Conservation (phyloP, 2,888 invertebrate genomes). For the Archaeoteleia sp. region DNA sequence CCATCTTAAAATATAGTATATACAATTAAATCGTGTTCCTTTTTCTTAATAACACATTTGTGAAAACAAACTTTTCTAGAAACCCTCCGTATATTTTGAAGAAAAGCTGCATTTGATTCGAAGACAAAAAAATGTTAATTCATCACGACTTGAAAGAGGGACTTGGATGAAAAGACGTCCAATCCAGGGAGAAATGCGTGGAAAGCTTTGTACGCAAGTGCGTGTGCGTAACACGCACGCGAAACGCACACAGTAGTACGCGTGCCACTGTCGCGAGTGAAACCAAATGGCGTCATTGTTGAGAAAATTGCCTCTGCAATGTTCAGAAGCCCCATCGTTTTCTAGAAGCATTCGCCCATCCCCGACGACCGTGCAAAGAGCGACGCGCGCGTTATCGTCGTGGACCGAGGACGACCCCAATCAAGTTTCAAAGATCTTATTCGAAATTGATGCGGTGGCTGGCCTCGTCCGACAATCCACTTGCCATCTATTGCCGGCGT, state of each 20-base stretch:
- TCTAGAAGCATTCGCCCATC: conserved; percentile 29
- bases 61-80: no score
- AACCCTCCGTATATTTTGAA: no score
- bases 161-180: no score
- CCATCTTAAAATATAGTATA: no score
- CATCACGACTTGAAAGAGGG: no score
- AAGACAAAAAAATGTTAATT: no score
- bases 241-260: conserved; percentile 30
- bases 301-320: conserved; percentile 66
- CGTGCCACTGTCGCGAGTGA: conserved; percentile 54
- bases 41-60: no score
- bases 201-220: no score
- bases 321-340: conserved; percentile 57
- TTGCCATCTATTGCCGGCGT: conserved; percentile 44
- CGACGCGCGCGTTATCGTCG: conserved; percentile 44
- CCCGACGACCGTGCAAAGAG: conserved; percentile 24
- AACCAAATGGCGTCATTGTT: conserved; percentile 63
- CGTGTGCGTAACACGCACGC: conserved; percentile 11
- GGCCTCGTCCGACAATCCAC: conserved; percentile 52
- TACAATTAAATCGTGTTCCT: no score
- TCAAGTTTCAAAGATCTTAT: conserved; percentile 56
- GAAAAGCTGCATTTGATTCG: no score
- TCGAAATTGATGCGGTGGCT: conserved; percentile 54
- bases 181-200: no score
- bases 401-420: conserved; percentile 46